Base-by-base conservation (phyloP, 2,113 vertebrate species). In the Scalopus aquaticus region DNA sequence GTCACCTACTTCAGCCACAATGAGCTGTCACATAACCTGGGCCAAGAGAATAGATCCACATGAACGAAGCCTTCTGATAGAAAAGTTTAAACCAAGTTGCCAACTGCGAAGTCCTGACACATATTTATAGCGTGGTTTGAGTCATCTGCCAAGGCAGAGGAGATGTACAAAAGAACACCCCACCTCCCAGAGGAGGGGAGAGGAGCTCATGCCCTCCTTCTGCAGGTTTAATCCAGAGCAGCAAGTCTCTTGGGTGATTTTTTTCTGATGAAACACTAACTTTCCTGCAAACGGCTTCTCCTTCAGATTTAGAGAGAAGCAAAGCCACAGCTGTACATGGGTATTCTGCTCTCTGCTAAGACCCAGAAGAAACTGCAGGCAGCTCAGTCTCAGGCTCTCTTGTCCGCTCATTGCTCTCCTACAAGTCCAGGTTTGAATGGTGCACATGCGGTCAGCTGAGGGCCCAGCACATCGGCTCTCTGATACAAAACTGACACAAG, bases 151-250 rank as follows among this genome's bases (percentile, higher is more conserved):
- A 28, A 0, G 20, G 77, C 76, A 42, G 24, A 26, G n/a, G 70
- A 64, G 17, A 6, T 11, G 8, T 1, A 9, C 3, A 11, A 9
- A 60, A 16, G 0, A 3, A 8, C 11, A 20, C 8, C 19, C 28
- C 3, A 3, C 13, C 35, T 56, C 35, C 42, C 13, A 4, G 32
- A 49, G n/a, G 10, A 1, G 42, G n/a, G 4, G 3, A 0, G 19
- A 22, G n/a, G 16, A 78, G 30, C 0, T 32, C 28, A 15, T 0
- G 8, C 3, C 35, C 20, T 19, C 15, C 32, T 46, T 19, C 3
- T 32, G 26, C 19, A n/a, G 32, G 8, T 10, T 46, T 39, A 37
- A 28, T 1, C 10, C 58, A 54, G 19, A 78, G 78, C 44, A 69
- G 7, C 19, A 1, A 26, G 15, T n/a, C 64, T 81, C 35, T 22